These are phyloP conservation scores for Harpalus rufipes DNA, from an alignment of 2,888 invertebrate species.

Conservation along the genomic window DNA sequence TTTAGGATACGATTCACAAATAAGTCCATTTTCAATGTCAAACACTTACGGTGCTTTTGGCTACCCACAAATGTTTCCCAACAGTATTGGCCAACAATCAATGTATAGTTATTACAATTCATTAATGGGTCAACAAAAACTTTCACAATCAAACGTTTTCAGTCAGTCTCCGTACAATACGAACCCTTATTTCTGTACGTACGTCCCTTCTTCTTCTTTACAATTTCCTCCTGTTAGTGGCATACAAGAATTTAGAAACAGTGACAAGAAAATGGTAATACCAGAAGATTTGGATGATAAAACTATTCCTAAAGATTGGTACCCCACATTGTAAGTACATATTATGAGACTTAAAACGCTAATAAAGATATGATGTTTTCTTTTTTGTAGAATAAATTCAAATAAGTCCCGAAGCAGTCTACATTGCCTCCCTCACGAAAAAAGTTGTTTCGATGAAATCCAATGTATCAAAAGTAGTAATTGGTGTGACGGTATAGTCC, in stretches of 20 bases:
- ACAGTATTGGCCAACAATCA: slow-evolving; percentile 47
- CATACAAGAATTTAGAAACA: slow-evolving; percentile 50
- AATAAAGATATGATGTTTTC: slow-evolving; percentile 9
- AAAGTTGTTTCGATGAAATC: slow-evolving; percentile 74
- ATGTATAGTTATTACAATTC: slow-evolving; percentile 63
- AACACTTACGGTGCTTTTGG: slow-evolving; percentile 55
- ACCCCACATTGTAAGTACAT: slow-evolving; percentile 13
- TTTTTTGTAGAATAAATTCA: slow-evolving; percentile 24
- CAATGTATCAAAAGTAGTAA: slow-evolving; percentile 80
- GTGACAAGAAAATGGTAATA: slow-evolving; percentile 15
- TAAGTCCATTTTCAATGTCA: slow-evolving; percentile 33
- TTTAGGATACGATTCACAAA: slow-evolving; percentile 50
- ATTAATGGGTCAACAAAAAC: slow-evolving; percentile 61
- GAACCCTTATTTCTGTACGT: slow-evolving; percentile 63
- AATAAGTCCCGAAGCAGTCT: slow-evolving; percentile 61
- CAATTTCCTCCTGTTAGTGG: slow-evolving; percentile 63
- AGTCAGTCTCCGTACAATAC: slow-evolving; percentile 27
- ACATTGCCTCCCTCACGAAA: slow-evolving; percentile 73
- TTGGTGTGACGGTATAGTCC: slow-evolving; percentile 86
- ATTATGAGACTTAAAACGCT: neutral
- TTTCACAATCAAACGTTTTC: slow-evolving; percentile 11
- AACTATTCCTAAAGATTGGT: slow-evolving; percentile 47
- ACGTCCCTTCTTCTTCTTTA: slow-evolving; percentile 59
- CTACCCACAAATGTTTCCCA: slow-evolving; percentile 61
- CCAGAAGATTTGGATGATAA: slow-evolving; percentile 60